Percentiles rank a stretch among this genome's conserved stretches.
Conservation (phyloP, 2,888 invertebrate genomes). For the Melolontha melolontha region DNA sequence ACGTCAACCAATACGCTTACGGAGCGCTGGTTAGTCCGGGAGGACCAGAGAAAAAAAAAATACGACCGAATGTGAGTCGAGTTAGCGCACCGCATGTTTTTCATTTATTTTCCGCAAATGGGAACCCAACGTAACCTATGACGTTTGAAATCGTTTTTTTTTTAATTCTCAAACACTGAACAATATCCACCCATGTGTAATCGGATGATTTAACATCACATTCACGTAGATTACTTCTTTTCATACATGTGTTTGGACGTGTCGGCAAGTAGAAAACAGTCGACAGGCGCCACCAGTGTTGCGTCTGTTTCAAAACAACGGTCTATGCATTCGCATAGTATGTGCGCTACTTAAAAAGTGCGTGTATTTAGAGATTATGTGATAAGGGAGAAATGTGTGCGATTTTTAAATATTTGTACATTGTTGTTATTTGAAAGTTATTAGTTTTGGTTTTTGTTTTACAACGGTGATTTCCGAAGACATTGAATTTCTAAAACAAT, state of each 20-base stretch:
- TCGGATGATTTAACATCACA: no score
- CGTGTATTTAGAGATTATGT: not conserved
- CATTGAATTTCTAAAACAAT: not conserved
- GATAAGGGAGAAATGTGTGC: not conserved
- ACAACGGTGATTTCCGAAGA: not conserved
- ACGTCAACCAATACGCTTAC: not conserved
- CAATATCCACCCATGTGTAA: no score
- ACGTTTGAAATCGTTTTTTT: no score
- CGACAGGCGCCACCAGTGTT: slow-evolving; percentile 36
- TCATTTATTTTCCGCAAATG: no score
- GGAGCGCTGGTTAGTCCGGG: not conserved
- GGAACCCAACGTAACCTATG: no score
- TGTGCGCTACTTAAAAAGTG: slow-evolving; percentile 7
- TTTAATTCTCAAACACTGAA: no score
- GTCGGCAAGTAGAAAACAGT: slow-evolving; percentile 30
- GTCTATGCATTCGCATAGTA: not conserved
- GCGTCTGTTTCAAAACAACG: slow-evolving; percentile 30
- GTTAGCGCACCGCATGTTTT: slow-evolving; percentile 2
- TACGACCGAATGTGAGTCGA: not conserved
- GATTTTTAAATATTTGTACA: not conserved
- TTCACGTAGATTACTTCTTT: not conserved
- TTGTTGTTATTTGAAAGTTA: no score
- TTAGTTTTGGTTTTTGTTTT: not conserved
- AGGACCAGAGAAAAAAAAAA: not conserved
- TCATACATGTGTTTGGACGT: slow-evolving; percentile 14